Evolutionary conservation across 2,888 invertebrate genomes (phyloP).

Genomic region (Allygus modestus): DNA sequence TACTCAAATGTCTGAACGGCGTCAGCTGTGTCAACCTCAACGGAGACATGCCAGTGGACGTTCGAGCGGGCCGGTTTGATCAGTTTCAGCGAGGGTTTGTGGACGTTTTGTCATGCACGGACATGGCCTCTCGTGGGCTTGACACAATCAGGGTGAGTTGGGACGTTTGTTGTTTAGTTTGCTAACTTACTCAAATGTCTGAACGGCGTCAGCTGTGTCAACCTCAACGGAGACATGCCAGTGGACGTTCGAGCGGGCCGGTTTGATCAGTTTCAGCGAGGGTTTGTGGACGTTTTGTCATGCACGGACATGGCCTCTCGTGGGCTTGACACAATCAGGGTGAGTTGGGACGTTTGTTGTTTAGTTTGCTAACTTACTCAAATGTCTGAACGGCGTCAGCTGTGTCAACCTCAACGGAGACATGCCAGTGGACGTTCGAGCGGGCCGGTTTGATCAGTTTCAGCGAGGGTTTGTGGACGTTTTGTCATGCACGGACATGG

Average conservation of each 20-base stretch:
- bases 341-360: no score
- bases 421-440: constrained; percentile 82
- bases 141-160: constrained; percentile 86
- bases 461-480: constrained; percentile 83
- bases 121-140: constrained; percentile 93
- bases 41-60: constrained; percentile 83
- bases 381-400: constrained; percentile 83
- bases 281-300: constrained; percentile 84
- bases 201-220: constrained; percentile 83
- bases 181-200: no score
- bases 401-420: constrained; percentile 87
- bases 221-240: constrained; percentile 88
- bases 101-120: constrained; percentile 90
- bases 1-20: no score
- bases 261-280: constrained; percentile 85
- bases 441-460: constrained; percentile 85
- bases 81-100: constrained; percentile 83
- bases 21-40: constrained; percentile 85
- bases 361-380: no score
- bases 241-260: constrained; percentile 81
- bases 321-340: constrained; percentile 90
- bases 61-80: constrained; percentile 84
- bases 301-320: constrained; percentile 95
- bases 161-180: no score
- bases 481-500: constrained; percentile 92